Percentiles rank a stretch among this genome's conserved stretches.
phyloP scores from a whole-genome alignment of 2,797 vertebrate species.

The Adrianichthys oophorus region DNA sequence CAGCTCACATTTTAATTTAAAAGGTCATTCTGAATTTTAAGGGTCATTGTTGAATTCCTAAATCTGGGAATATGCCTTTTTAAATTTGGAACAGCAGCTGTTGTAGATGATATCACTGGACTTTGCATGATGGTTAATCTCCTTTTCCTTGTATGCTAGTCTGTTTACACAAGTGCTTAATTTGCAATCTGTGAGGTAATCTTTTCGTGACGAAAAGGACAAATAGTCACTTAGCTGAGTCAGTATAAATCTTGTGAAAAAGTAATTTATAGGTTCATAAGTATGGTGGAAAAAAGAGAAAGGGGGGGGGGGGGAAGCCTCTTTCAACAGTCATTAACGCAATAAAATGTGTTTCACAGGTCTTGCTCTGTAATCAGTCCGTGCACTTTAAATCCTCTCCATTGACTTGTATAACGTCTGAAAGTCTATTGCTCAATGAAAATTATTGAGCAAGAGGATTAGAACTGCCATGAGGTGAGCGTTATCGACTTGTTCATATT shows the following conservation, averaged over 20 bases:
- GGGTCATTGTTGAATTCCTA: slow-evolving; percentile 61
- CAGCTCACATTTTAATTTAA: slow-evolving; percentile 32
- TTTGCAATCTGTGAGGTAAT: slow-evolving; percentile 35
- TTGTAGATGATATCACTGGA: slow-evolving; percentile 30
- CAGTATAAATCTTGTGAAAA: slow-evolving; percentile 50
- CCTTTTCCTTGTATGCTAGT: not conserved
- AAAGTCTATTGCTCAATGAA: slow-evolving; percentile 14
- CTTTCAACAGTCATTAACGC: slow-evolving; percentile 62
- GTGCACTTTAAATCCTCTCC: slow-evolving; percentile 26
- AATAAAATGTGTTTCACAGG: slow-evolving; percentile 45
- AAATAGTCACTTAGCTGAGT: slow-evolving; percentile 54
- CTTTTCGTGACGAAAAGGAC: slow-evolving; percentile 39
- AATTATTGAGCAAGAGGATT: not conserved
- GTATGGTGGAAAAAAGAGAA: slow-evolving; percentile 26
- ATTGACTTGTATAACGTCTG: slow-evolving; percentile 33
- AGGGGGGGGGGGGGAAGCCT: slow-evolving; percentile 32
- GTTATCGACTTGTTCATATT: slow-evolving; percentile 1
- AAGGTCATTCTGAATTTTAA: slow-evolving; percentile 61
- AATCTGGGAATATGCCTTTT: slow-evolving; percentile 35
- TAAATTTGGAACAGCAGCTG: slow-evolving; percentile 41
- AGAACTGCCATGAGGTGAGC: not conserved
- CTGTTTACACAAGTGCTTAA: too few species aligned
- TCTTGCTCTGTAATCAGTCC: slow-evolving; percentile 52
- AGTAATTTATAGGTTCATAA: slow-evolving; percentile 53
- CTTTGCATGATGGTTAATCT: slow-evolving; percentile 15